phyloP scores from a whole-genome alignment of 2,888 invertebrate genomes.

The Cosmia pyralina region DNA sequence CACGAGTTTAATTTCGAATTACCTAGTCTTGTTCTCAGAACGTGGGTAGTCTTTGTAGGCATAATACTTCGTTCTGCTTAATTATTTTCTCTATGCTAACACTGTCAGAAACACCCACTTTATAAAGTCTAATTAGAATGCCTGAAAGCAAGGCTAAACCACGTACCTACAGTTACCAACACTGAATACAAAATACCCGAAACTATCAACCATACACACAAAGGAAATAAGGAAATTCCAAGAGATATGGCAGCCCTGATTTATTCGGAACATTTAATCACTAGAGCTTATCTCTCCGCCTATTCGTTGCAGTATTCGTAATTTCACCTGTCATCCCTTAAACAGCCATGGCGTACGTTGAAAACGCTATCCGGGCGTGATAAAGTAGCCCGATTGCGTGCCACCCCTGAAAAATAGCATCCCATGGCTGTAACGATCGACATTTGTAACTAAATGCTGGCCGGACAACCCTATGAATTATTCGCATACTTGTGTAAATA shows the following conservation, averaged over 20 bases:
- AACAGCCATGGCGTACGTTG: conserved; percentile 68
- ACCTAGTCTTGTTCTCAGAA: background rate
- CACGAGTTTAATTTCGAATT: conserved; percentile 15
- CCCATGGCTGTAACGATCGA: conserved; percentile 66
- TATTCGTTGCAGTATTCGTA: conserved; percentile 71
- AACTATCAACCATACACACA: conserved; percentile 47
- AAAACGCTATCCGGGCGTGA: conserved; percentile 69
- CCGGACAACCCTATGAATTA: conserved; percentile 65
- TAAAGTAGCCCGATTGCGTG: conserved; percentile 69
- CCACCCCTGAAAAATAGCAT: conserved; percentile 65
- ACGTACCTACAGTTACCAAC: conserved; percentile 8
- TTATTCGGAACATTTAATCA: conserved; percentile 73
- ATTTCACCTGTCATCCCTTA: conserved; percentile 71
- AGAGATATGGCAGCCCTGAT: conserved; percentile 52
- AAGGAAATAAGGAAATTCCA: conserved; percentile 31
- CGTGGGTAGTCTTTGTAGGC: background rate
- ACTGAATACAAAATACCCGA: conserved; percentile 35
- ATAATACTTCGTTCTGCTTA: background rate
- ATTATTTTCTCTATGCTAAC: conserved; percentile 3
- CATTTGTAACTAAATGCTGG: conserved; percentile 67
- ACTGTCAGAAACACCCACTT: conserved; percentile 3
- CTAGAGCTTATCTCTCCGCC: conserved; percentile 66
- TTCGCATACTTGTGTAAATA: conserved; percentile 49
- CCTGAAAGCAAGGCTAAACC: background rate
- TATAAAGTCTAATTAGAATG: conserved; percentile 15